Base-by-base conservation (phyloP, 2,797 vertebrate genomes). In the Poeciliopsis paucimaculata region DNA sequence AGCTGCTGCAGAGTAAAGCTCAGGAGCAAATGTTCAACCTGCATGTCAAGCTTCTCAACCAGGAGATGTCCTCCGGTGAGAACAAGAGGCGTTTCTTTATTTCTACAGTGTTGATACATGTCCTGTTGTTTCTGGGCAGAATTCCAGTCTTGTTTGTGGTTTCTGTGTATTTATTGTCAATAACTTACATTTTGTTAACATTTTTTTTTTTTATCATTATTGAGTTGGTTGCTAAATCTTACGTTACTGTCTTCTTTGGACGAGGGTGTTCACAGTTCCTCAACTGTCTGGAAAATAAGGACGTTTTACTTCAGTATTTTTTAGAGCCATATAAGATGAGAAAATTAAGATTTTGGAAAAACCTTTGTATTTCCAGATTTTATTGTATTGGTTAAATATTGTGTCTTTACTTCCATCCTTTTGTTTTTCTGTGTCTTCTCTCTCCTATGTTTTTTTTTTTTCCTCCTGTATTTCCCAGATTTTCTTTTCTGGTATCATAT, bases 1-100 rank as follows among this genome's bases (percentile, higher is more conserved):
- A 99, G 93, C 90, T 98, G 80, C 95, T 98, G 82, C 97, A 99
- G 86, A 98, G 95, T 92, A 99, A 98, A 96, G 93, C 97, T 73
- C 97, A 99, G 84, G 98, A 99, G 94, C 97, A 99, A 91, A 97
- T 99, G 95, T 99, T 99, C 92, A 97, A 97, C 91, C 90, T 99
- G 75, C 97, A 99, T 49, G 96, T 98, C 75, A 97, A 97, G 88
- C 97, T 98, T 53, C 87, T 97, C 88, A 98, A 98, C 95, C 96
- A 98, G 92, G 98, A 99, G 92, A 85, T 95, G 28, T 95, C 96
- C 86, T 95, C 97, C 93, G 98, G 98, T 99, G 96, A 94, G 86
- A n/a, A 13, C 31, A 11, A 31, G n/a, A 31, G 39, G 4, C 16
- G 1, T 20, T 20, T 64, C 34, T 20, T 36, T 8, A 16, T 34